phyloP scores from a whole-genome alignment of 1,140 invertebrate genomes.

The Episyrphus balteatus region DNA sequence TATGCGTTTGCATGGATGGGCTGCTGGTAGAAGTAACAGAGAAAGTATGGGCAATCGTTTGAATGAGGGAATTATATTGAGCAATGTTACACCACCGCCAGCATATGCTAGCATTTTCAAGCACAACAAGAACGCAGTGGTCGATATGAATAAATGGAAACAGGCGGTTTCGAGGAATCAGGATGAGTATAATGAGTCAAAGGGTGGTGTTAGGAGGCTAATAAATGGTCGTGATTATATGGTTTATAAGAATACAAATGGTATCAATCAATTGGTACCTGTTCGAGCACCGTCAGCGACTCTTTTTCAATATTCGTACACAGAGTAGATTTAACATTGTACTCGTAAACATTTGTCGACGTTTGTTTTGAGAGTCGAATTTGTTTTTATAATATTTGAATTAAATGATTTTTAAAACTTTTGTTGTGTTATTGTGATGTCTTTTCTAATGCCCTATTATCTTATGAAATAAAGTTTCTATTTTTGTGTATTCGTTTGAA shows the following conservation, averaged over 20 bases:
- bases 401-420: too few relatives aligned
- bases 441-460: too few relatives aligned
- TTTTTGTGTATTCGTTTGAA: too few relatives aligned
- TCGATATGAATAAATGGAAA: background rate
- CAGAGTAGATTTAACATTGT: slow-evolving; percentile 18
- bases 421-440: too few relatives aligned
- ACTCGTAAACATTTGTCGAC: background rate
- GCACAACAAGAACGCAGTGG: background rate
- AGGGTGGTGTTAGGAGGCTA: slow-evolving; percentile 36
- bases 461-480: too few relatives aligned
- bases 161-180: background rate
- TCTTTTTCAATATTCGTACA: slow-evolving; percentile 49
- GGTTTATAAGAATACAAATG: slow-evolving; percentile 45
- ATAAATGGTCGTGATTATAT: slow-evolving; percentile 69
- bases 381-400: too few relatives aligned
- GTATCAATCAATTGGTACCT: slow-evolving; percentile 53
- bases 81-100: slow-evolving; percentile 37
- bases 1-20: slow-evolving; percentile 14
- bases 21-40: slow-evolving; percentile 3
- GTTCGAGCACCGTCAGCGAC: slow-evolving; percentile 58
- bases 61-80: slow-evolving; percentile 8
- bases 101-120: slow-evolving; percentile 38
- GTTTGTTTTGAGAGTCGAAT: background rate
- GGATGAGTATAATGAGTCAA: slow-evolving; percentile 1
- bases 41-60: background rate